Evolutionary conservation across 2,113 vertebrate species (phyloP).

Genomic region (Corythoichthys haematopterus): DNA sequence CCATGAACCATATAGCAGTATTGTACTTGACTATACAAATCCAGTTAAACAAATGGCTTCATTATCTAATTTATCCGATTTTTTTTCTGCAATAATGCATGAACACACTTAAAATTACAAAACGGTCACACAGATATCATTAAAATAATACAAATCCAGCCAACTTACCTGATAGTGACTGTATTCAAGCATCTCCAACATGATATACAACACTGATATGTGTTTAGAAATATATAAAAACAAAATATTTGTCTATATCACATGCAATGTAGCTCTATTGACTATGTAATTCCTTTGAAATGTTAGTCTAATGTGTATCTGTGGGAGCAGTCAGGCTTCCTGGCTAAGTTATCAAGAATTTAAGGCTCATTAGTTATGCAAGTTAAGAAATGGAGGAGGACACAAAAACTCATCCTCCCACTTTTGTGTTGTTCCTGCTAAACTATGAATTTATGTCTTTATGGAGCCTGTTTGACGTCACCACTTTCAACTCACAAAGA

Average conservation of each 20-base stretch:
- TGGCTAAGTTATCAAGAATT: conserved; percentile 75
- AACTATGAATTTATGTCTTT: conserved; percentile 82
- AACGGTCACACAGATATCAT: background rate
- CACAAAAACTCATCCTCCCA: conserved; percentile 72
- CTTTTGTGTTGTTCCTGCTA: conserved; percentile 74
- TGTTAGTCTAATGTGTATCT: conserved; percentile 42
- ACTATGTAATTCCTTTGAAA: conserved; percentile 61
- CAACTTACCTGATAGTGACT: conserved; percentile 91
- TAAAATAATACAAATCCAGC: background rate
- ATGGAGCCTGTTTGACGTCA: conserved; percentile 87
- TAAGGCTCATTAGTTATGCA: conserved; percentile 84
- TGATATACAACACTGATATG: conserved; percentile 39
- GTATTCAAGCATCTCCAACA: conserved; percentile 99
- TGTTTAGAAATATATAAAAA: conserved; percentile 36
- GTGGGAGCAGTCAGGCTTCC: conserved; percentile 25
- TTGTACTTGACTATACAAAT: too few relatives aligned
- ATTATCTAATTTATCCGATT: too few relatives aligned
- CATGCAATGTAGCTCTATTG: background rate
- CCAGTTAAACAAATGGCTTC: too few relatives aligned
- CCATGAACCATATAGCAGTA: too few relatives aligned
- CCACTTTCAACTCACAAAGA: conserved; percentile 81
- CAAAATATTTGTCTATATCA: too few relatives aligned
- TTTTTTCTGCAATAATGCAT: background rate
- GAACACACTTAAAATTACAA: background rate
- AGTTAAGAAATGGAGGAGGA: conserved; percentile 75